Base-by-base conservation (phyloP, 2,888 invertebrate species). In the Dorcus hopei region DNA sequence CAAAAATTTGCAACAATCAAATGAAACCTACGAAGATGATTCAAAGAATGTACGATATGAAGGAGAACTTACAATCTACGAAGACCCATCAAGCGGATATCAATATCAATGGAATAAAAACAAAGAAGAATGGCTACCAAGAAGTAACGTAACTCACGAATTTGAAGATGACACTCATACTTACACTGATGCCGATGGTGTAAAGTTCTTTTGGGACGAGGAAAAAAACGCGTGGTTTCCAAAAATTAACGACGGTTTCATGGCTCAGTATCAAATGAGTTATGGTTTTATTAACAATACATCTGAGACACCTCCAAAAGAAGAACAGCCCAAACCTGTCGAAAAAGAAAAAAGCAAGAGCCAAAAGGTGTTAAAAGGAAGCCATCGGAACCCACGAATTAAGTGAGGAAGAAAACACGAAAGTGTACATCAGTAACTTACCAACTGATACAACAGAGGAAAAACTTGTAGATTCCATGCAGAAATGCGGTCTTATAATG, bases 171-270 rank as follows among this genome's bases (percentile, higher is more conserved):
- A 90, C 70, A 86, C 88, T 52, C 89, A 91, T 69, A 87, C 87
- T 8, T 93, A 92, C 69, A 90, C 88, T 5, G 94, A 94, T 73
- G 78, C 82, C 52, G 97, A 98, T 82, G 97, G 96, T 1, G 88
- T 89, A 0, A 88, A 89, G 61, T 95, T 87, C 77, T 91, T 97
- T 73, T 98, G 95, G 95, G 96, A 98, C 79, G 83, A 82, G 23
- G 86, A 87, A 41, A 96, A 92, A 76, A 90, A 87, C 72, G 97
- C 96, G 3, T 99, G 97, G 97, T 91, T 97, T 79, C 97, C 97
- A 0, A 95, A 94, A 84, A 87, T 98, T 61, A 95, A 97, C 80
- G 96, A 96, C 71, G 95, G 98, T 70, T 98, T 98, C 73, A 85
- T 98, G 81, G 98, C 97, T 0, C 85, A 85, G 57, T 99, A 99